Conservation (phyloP, 2,113 vertebrate species). For the Neodontobutis hainanensis region DNA sequence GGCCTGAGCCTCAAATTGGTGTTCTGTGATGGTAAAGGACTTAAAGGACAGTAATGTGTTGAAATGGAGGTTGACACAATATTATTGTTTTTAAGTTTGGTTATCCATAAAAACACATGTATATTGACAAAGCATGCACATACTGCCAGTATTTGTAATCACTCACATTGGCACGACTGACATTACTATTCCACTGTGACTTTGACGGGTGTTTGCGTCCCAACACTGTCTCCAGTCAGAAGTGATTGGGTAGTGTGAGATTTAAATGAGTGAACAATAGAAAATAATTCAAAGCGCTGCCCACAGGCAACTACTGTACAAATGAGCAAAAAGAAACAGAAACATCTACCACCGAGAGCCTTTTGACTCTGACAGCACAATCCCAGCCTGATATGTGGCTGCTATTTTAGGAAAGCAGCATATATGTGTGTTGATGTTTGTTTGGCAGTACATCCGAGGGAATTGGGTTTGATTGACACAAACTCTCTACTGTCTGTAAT, state of each 20-base stretch:
- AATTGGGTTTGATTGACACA: slow-evolving; percentile 65
- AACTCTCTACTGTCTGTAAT: slow-evolving; percentile 40
- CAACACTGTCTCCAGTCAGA: not conserved
- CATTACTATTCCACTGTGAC: no score
- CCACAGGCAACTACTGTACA: not conserved
- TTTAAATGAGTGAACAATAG: not conserved
- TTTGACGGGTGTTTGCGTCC: not conserved
- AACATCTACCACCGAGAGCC: slow-evolving; percentile 8
- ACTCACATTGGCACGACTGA: no score
- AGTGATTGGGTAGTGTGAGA: not conserved
- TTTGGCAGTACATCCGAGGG: slow-evolving; percentile 18
- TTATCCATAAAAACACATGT: no score
- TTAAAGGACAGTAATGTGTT: no score
- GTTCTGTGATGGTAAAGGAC: no score
- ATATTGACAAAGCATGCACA: no score
- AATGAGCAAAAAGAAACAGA: slow-evolving; percentile 12
- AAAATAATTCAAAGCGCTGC: not conserved
- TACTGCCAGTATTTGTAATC: no score
- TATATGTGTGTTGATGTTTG: slow-evolving; percentile 12
- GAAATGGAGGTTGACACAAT: no score
- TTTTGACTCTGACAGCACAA: slow-evolving; percentile 26
- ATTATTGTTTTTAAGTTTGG: no score
- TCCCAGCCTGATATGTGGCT: slow-evolving; percentile 33
- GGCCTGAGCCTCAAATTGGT: no score
- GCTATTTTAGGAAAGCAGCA: slow-evolving; percentile 49